Conservation (phyloP, 2,113 vertebrate species). For the Thomomys bottae region DNA sequence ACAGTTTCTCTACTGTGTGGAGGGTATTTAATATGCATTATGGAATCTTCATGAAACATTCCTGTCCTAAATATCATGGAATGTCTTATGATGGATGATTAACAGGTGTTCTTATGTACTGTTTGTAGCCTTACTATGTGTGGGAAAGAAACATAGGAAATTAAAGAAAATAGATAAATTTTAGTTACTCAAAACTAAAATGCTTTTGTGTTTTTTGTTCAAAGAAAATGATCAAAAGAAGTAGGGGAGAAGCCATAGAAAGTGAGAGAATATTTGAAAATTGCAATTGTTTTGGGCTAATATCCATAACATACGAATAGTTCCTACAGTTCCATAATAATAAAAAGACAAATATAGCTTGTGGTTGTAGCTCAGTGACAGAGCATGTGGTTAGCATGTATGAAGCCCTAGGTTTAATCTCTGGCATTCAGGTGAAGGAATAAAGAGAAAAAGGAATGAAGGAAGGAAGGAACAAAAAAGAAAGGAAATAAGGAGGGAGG, state of each 20-base stretch:
- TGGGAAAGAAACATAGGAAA: background rate
- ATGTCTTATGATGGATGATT: background rate
- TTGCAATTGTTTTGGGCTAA: background rate
- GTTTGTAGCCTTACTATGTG: background rate
- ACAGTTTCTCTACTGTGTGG: background rate
- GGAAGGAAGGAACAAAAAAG: too few relatives aligned
- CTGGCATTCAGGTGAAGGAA: background rate
- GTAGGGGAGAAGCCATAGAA: background rate
- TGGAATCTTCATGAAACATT: slow-evolving; percentile 13
- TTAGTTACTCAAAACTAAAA: background rate
- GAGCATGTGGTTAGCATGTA: too few relatives aligned
- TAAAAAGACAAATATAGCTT: background rate
- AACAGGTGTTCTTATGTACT: background rate
- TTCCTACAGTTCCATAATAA: background rate
- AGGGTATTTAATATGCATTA: background rate
- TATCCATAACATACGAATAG: background rate
- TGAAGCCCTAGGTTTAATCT: background rate
- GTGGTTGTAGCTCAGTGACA: too few relatives aligned
- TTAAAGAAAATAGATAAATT: background rate
- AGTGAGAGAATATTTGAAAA: background rate
- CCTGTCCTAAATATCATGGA: background rate
- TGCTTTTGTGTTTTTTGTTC: fast-evolving
- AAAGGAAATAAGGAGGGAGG: too few relatives aligned
- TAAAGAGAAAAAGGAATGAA: too few relatives aligned
- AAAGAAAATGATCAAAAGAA: background rate